These are phyloP conservation scores for Eira barbara DNA, from an alignment of 2,113 vertebrate genomes.

Conservation along the genomic window DNA sequence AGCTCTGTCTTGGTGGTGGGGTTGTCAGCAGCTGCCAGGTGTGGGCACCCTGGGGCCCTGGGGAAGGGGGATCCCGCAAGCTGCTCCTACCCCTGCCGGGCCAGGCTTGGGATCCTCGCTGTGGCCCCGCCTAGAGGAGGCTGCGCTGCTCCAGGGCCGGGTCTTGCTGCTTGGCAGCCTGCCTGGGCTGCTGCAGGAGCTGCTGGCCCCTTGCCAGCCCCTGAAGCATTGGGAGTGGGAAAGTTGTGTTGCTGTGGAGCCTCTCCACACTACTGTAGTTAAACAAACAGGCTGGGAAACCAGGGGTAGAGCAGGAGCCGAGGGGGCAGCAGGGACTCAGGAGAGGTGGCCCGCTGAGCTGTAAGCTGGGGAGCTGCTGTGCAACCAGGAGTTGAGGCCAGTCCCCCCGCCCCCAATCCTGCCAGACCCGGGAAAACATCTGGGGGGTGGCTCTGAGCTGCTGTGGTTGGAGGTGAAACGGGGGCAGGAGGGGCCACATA, in stretches of 20 bases:
- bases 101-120: neutral
- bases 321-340: no score
- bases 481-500: neutral
- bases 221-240: neutral
- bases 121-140: neutral
- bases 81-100: neutral
- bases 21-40: neutral
- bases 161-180: neutral
- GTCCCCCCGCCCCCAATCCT: neutral
- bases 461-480: neutral
- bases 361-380: neutral
- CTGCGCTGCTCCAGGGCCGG: neutral
- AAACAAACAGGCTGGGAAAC: conserved; percentile 46
- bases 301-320: neutral
- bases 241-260: neutral
- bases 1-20: neutral
- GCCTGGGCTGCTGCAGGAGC: neutral
- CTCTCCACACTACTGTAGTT: neutral
- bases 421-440: neutral
- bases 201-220: neutral
- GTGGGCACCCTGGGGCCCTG: neutral
- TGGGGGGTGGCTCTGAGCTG: neutral
- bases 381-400: neutral
- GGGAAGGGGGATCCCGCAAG: neutral
- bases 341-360: neutral